Percentiles rank a stretch among this genome's conserved stretches.
These are phyloP conservation scores for Phortica magna DNA, from an alignment of 2,888 invertebrate species.

Conservation along the genomic window DNA sequence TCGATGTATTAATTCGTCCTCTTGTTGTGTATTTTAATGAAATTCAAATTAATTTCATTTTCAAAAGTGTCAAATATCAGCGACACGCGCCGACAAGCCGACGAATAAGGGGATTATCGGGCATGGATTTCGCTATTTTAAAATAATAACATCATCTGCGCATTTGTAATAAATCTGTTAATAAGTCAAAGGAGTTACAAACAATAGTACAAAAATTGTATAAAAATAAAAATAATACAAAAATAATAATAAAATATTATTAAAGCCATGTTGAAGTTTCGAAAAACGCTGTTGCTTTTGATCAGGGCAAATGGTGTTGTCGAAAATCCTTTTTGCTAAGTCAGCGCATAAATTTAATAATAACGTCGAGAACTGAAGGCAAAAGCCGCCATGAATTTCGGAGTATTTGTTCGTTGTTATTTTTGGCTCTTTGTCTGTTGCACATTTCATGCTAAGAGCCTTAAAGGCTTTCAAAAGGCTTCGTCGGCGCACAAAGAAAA, in stretches of 20 bases:
- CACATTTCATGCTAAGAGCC: background rate
- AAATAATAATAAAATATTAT: background rate
- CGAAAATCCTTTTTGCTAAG: background rate
- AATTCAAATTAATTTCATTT: constrained; percentile 31
- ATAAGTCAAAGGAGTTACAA: background rate
- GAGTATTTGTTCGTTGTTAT: background rate
- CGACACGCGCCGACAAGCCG: background rate
- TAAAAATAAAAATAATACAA: too few species aligned
- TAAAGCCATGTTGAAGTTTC: background rate
- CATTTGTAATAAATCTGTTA: background rate
- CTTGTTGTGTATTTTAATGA: background rate
- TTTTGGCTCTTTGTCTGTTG: background rate
- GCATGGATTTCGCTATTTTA: background rate
- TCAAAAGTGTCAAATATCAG: constrained; percentile 30
- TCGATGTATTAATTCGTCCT: background rate
- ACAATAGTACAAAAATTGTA: too few species aligned
- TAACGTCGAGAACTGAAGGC: background rate
- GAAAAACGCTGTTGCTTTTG: background rate
- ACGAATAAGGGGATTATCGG: background rate
- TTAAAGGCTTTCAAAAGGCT: background rate
- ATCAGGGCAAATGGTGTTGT: too few species aligned
- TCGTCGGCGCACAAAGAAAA: background rate
- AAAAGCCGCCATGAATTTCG: background rate
- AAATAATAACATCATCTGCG: background rate
- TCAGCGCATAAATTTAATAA: background rate